Base-by-base conservation (phyloP, 2,797 vertebrate species). In the Ceryle rudis region DNA sequence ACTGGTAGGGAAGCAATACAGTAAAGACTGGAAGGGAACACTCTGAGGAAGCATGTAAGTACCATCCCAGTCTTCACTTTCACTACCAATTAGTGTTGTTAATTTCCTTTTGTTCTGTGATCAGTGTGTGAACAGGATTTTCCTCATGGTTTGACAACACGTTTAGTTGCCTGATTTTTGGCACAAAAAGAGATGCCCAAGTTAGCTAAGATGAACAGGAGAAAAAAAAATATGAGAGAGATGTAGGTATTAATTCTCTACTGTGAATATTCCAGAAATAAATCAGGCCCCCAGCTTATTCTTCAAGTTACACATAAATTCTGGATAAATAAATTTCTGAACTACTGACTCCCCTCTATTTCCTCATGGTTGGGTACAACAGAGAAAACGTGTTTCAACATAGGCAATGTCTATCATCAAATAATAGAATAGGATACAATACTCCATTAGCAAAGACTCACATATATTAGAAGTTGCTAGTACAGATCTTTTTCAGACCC, bases 311-410 rank as follows among this genome's bases (percentile, higher is more conserved):
- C 37, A 67, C 29, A 67, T 81, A 81, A 83, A n/a, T 75, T 73
- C 82, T 88, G 81, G 62, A 86, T 58, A 95, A 95, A 28, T 61
- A 90, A 51, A 33, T 82, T 89, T 82, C 64, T 86, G 49, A 93
- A 58, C 44, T 89, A 93, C 55, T 88, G 78, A 85, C 52, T 86
- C 23, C 64, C 58, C 28, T 85, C 72, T 47, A 11, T 73, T 80
- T 91, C 23, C 51, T 89, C 19, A 12, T 9, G 22, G 66, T 7
- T 81, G 8, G 23, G 9, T 19, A 3, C 5, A 9, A 71, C 33
- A 49, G 22, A 92, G 46, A 86, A 81, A 78, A 47, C 29, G 14
- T 33, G 28, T 64, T 77, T 86, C 49, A 73, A 55, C 26, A 49
- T 5, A 67, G 23, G 47, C 47, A 67, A 57, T 2, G 4, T 18